A percentile compares a stretch with the other conserved stretches of the same genome.
Conservation (phyloP, 2,888 invertebrate genomes). For the Dascillus cervinus region DNA sequence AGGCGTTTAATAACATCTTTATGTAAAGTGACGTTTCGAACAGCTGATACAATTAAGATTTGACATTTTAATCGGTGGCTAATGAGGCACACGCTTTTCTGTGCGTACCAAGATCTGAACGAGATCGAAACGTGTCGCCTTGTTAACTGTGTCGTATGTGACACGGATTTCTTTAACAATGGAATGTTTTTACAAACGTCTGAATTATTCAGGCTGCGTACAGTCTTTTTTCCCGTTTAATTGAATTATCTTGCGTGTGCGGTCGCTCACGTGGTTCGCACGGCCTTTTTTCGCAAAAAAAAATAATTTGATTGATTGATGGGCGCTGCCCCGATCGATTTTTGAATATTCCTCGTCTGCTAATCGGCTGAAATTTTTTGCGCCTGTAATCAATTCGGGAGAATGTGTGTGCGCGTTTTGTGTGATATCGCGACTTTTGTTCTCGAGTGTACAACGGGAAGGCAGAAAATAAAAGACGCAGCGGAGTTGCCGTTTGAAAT, state of each 20-base stretch:
- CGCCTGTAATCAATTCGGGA: too few relatives aligned
- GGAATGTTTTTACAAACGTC: constrained; percentile 14
- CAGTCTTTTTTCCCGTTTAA: too few relatives aligned
- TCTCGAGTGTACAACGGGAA: constrained; percentile 15
- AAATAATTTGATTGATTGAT: too few relatives aligned
- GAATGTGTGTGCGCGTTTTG: too few relatives aligned
- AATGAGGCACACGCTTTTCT: constrained; percentile 18
- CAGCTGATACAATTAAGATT: constrained; percentile 24
- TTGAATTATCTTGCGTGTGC: too few relatives aligned
- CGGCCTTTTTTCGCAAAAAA: too few relatives aligned
- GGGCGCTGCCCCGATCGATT: too few relatives aligned
- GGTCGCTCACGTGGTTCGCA: too few relatives aligned
- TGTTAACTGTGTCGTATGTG: constrained; percentile 14
- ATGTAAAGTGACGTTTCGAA: constrained; percentile 18
- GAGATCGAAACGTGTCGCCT: constrained; percentile 13
- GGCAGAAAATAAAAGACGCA: constrained; percentile 21
- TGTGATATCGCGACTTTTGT: constrained; percentile 10
- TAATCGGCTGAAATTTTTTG: too few relatives aligned
- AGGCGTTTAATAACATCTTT: constrained; percentile 18
- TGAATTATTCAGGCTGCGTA: constrained; percentile 23
- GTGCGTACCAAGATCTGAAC: constrained; percentile 13
- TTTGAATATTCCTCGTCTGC: too few relatives aligned
- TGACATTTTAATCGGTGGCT: constrained; percentile 24
- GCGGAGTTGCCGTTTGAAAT: constrained; percentile 20
- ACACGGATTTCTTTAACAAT: constrained; percentile 14